phyloP scores from a whole-genome alignment of 2,113 vertebrate genomes.

The Takifugu bimaculatus region DNA sequence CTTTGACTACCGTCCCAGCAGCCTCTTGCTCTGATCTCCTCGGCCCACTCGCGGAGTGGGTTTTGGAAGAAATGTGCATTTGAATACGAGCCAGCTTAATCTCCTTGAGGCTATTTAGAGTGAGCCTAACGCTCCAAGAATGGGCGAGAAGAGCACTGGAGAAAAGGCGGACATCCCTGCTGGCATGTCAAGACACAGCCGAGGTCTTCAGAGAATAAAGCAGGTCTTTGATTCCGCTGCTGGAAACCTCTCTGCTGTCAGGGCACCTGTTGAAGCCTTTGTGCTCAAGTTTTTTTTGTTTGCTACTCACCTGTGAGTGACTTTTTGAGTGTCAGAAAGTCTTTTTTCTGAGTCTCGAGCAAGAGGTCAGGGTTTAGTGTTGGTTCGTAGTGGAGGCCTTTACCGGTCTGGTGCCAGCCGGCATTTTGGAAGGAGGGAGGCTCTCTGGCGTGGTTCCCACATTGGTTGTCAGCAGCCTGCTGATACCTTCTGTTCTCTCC shows the following conservation, averaged over 20 bases:
- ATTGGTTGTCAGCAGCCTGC: conserved; percentile 71
- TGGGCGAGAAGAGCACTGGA: conserved; percentile 57
- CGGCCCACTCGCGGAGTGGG: conserved; percentile 57
- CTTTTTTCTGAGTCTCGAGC: conserved; percentile 8
- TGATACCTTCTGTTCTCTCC: conserved; percentile 74
- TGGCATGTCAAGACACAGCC: conserved; percentile 64
- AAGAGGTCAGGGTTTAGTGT: conserved; percentile 31
- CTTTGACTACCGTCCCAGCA: conserved; percentile 55
- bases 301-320: background rate
- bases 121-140: conserved; percentile 66
- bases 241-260: conserved; percentile 47
- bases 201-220: conserved; percentile 50
- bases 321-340: background rate
- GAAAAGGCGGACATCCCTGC: conserved; percentile 60
- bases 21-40: conserved; percentile 49
- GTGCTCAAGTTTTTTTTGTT: conserved; percentile 1
- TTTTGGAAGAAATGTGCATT: conserved; percentile 66
- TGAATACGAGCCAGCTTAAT: conserved; percentile 64
- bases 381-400: conserved; percentile 44
- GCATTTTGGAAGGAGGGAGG: conserved; percentile 63
- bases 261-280: conserved; percentile 61
- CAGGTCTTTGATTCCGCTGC: conserved; percentile 49
- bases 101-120: conserved; percentile 66
- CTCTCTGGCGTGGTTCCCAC: conserved; percentile 62
- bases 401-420: conserved; percentile 60